Conservation (phyloP, 2,797 vertebrate genomes). For the Cryptoblepharus egeriae region DNA sequence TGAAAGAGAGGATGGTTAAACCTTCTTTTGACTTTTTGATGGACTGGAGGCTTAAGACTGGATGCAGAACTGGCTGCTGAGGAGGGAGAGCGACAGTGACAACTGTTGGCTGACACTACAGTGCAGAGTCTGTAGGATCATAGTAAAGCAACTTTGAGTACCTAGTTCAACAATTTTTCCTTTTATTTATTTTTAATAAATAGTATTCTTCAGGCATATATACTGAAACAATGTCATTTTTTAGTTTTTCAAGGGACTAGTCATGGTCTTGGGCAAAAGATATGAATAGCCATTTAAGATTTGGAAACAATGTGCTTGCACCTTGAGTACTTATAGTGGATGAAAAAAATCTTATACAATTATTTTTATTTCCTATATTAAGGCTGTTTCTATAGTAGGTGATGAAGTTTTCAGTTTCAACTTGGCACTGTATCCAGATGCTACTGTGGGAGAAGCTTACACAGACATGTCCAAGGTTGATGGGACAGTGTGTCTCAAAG, state of each 20-base stretch:
- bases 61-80: background rate
- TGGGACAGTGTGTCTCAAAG: conserved; percentile 84
- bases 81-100: background rate
- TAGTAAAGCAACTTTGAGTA: background rate
- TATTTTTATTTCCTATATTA: conserved; percentile 2
- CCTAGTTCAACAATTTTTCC: background rate
- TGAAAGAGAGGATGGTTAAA: background rate
- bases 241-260: background rate
- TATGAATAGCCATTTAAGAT: background rate
- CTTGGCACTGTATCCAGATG: conserved; percentile 85
- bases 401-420: conserved; percentile 96
- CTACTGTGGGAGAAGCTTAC: conserved; percentile 88
- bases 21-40: background rate
- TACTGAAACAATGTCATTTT: background rate
- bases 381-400: conserved; percentile 94
- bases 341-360: background rate
- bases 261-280: background rate
- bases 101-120: background rate
- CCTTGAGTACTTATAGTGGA: background rate
- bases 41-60: too few relatives aligned
- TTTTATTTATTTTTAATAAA: background rate
- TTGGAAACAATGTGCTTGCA: background rate
- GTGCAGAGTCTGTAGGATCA: background rate
- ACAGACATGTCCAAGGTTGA: conserved; percentile 89
- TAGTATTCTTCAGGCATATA: background rate